phyloP scores from a whole-genome alignment of 2,797 vertebrate genomes.

The Champsocephalus gunnari region DNA sequence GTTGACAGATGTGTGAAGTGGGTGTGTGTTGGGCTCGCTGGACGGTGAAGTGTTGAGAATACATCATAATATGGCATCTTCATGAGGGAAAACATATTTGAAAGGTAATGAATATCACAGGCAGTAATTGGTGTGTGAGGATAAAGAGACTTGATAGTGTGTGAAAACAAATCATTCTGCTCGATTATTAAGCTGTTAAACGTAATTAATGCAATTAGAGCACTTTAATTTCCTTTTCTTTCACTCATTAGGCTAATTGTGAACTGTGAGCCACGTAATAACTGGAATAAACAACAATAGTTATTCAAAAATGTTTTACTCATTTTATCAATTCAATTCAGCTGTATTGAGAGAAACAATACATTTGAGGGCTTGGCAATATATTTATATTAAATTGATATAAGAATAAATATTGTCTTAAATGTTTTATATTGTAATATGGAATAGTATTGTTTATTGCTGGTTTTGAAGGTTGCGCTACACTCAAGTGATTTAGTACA shows the following conservation, averaged over 20 bases:
- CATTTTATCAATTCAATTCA: conserved; percentile 15
- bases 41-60: conserved; percentile 27
- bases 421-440: too few species aligned
- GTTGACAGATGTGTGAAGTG: conserved; percentile 65
- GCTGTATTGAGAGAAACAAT: conserved; percentile 6
- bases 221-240: conserved; percentile 26
- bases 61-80: conserved; percentile 38
- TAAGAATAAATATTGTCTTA: too few species aligned
- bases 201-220: conserved; percentile 37
- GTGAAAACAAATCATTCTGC: conserved; percentile 44
- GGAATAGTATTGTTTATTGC: too few species aligned
- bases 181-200: conserved; percentile 53
- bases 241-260: conserved; percentile 36
- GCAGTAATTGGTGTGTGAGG: conserved; percentile 38
- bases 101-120: conserved; percentile 38
- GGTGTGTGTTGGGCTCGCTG: conserved; percentile 8
- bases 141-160: conserved; percentile 30
- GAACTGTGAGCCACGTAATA: conserved; percentile 8
- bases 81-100: not conserved
- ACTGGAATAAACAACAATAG: conserved; percentile 7
- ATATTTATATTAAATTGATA: too few species aligned
- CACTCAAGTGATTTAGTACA: too few species aligned
- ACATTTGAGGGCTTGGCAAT: not conserved
- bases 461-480: too few species aligned
- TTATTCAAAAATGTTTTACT: conserved; percentile 40